Evolutionary conservation across 2,888 invertebrate species (phyloP).

Genomic region (Muschampia plurimacula): DNA sequence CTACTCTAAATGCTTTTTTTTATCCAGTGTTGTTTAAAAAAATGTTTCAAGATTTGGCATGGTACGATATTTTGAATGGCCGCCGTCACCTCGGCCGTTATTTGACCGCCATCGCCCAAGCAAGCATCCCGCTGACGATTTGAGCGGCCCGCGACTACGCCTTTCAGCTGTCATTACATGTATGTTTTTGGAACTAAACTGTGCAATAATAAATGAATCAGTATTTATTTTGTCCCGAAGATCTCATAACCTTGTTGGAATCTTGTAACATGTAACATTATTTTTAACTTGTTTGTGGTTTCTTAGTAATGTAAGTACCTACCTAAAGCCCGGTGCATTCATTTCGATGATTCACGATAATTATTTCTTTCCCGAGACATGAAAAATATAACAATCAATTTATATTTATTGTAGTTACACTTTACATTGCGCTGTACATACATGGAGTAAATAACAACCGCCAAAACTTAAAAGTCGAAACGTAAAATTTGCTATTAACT

Average conservation of each 20-base stretch:
- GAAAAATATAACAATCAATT: neutral
- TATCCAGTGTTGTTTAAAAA: conserved; percentile 3
- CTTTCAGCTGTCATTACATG: conserved; percentile 56
- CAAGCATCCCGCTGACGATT: conserved; percentile 68
- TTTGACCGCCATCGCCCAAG: conserved; percentile 84
- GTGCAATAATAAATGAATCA: neutral
- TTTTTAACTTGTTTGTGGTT: conserved; percentile 35
- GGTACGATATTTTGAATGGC: conserved; percentile 37
- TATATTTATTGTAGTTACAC: neutral
- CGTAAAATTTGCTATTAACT: too few species aligned
- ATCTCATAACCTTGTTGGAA: conserved; percentile 28
- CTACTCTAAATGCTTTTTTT: neutral
- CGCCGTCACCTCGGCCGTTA: conserved; percentile 67
- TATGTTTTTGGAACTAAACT: conserved; percentile 15
- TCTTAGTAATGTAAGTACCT: conserved; percentile 30
- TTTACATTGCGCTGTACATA: neutral
- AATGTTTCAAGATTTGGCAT: conserved; percentile 25
- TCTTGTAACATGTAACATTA: conserved; percentile 15
- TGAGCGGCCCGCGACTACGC: conserved; percentile 72
- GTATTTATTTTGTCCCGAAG: neutral
- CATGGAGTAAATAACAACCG: too few species aligned
- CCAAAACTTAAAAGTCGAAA: too few species aligned
- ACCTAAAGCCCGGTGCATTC: conserved; percentile 7
- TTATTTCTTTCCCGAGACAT: neutral
- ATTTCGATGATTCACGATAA: conserved; percentile 30